Evolutionary conservation across 2,888 invertebrate genomes (phyloP).

Genomic region (Stenurella melanura): DNA sequence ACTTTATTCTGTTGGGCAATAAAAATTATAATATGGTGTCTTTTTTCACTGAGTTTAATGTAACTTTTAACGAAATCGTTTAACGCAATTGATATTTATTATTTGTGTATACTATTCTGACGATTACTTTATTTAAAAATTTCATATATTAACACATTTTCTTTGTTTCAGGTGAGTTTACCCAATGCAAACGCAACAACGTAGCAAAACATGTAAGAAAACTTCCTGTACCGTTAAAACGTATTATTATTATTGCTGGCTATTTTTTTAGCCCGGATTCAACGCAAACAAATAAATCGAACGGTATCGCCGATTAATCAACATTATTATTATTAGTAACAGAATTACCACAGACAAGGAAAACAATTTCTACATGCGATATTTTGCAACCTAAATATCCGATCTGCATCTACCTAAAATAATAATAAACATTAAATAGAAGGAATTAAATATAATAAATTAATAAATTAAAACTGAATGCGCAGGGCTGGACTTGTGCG

Average conservation of each 20-base stretch:
- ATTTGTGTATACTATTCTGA: too few relatives aligned
- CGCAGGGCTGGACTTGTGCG: background rate
- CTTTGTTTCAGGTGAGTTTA: too few relatives aligned
- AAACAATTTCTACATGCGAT: background rate
- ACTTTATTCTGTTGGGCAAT: too few relatives aligned
- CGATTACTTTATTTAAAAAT: too few relatives aligned
- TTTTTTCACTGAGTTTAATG: too few relatives aligned
- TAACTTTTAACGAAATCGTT: too few relatives aligned
- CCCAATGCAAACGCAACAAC: background rate
- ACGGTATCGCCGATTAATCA: background rate
- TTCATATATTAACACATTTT: too few relatives aligned
- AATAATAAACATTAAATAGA: background rate
- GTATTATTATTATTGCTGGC: too few relatives aligned
- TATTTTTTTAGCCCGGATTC: background rate
- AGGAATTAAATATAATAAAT: background rate
- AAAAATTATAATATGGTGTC: too few relatives aligned
- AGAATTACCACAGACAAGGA: background rate
- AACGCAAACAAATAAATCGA: background rate
- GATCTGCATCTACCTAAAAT: background rate
- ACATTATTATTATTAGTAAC: background rate
- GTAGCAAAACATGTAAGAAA: background rate
- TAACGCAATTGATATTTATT: too few relatives aligned
- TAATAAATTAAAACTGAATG: background rate
- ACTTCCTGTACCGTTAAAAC: background rate
- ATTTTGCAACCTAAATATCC: conserved; percentile 4